Evolutionary conservation across 2,797 vertebrate genomes (phyloP).

Genomic region (Lutjanus campechanus): DNA sequence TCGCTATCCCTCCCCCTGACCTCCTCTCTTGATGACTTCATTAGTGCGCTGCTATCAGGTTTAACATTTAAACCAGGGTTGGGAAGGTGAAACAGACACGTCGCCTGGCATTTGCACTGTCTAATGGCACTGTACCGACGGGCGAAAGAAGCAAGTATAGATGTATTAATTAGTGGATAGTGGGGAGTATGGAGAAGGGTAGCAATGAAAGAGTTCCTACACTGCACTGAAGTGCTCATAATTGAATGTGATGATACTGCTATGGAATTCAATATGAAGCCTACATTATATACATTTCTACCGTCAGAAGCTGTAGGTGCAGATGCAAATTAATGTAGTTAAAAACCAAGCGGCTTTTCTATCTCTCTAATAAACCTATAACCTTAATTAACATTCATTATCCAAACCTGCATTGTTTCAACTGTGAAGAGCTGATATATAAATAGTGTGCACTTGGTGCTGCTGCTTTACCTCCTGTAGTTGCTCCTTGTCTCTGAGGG

Average conservation of each 20-base stretch:
- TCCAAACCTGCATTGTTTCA: background rate
- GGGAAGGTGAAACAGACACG: constrained; percentile 82
- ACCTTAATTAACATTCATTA: background rate
- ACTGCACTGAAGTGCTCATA: constrained; percentile 8
- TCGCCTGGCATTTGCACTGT: constrained; percentile 84
- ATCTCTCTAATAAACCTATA: background rate
- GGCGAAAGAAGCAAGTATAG: constrained; percentile 57
- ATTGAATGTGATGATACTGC: constrained; percentile 45
- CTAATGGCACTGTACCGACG: constrained; percentile 74
- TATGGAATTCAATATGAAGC: constrained; percentile 29
- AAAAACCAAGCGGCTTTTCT: background rate
- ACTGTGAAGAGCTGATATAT: background rate
- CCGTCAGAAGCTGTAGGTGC: no score
- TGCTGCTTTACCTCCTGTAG: constrained; percentile 80
- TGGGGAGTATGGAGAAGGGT: constrained; percentile 31
- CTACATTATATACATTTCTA: background rate
- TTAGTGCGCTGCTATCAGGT: constrained; percentile 83
- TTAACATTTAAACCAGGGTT: constrained; percentile 88
- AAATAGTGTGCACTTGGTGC: background rate
- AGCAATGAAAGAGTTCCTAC: constrained; percentile 34
- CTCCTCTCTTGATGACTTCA: constrained; percentile 82
- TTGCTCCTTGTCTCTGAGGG: constrained; percentile 89
- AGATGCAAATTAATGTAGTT: background rate
- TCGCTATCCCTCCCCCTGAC: constrained; percentile 33
- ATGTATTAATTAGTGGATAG: constrained; percentile 78